Evolutionary conservation across 1,140 invertebrate species (phyloP), one percentile per base, ranked within the genome.

Genomic region (Kradibia gibbosae): DNA sequence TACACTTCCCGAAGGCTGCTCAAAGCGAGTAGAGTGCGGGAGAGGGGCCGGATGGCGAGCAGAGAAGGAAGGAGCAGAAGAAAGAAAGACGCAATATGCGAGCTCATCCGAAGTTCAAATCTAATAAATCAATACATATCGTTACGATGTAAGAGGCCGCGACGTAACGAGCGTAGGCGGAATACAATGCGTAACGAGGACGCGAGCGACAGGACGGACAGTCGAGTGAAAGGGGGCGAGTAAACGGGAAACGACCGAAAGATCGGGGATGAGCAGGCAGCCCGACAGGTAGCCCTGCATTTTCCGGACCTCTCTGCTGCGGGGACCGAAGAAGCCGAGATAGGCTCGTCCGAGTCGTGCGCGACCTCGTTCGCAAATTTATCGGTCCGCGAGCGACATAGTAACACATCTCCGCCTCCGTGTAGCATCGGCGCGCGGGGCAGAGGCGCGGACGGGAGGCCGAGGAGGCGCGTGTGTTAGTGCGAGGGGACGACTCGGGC

Each of bases 311-410:
- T 48, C 45, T 10, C 10, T n/a, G 55, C 55, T 11, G 55, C 55
- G 55, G 25, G 55, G 25, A 7, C 7, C 5, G 25, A n/a, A n/a
- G 25, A 20, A 11, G 34, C 65, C 13, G 5, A 1, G 25, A 22
- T n/a, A n/a, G n/a, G n/a, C n/a, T n/a, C n/a, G n/a, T n/a, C n/a
- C n/a, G n/a, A n/a, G n/a, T n/a, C 39, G 48, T 42, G 62, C 60
- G 62, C 50, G 65, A 79, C 65, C 77, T 79, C 77, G 65, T 71
- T 71, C 15, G 65, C 77, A 57, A 60, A 80, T 80, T 80, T 62
- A 60, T 79, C 65, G 55, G 50, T 31, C 39, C 17, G 60, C 75
- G 74, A 48, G 75, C 75, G 75, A 76, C 74, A 76, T 65, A 76
- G 74, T 76, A 57, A 76, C 74, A 76, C 74, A 48, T 76, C 75